Percentiles rank a stretch among this genome's conserved stretches.
These are phyloP conservation scores for Pissodes strobi DNA, from an alignment of 1,140 invertebrate genomes.

Conservation along the genomic window DNA sequence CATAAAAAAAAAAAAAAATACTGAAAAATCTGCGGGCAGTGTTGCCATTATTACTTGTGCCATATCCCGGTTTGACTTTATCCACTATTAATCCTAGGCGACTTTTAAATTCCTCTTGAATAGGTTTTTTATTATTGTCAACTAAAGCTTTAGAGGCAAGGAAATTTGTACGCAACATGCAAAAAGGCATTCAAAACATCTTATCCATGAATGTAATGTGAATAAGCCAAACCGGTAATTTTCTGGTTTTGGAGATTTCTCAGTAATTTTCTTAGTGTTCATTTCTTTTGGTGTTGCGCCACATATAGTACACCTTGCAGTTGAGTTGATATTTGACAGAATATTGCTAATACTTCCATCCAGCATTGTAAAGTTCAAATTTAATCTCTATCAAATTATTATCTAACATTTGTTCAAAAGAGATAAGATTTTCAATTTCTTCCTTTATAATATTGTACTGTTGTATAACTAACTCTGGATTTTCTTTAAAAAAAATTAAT, in stretches of 20 bases:
- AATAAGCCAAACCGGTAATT: slow-evolving; percentile 11
- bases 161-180: slow-evolving; percentile 11
- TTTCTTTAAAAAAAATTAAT: too few species aligned
- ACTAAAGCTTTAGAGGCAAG: slow-evolving; percentile 5
- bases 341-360: neutral
- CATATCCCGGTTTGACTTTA: too few species aligned
- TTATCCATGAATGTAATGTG: slow-evolving; percentile 17
- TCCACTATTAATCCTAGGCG: too few species aligned
- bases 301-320: neutral
- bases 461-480: too few species aligned
- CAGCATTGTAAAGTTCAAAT: too few species aligned
- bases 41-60: too few species aligned
- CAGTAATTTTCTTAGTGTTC: neutral
- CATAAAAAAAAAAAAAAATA: too few species aligned
- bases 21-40: too few species aligned
- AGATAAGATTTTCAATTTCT: too few species aligned
- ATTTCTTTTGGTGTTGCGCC: neutral
- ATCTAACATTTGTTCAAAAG: too few species aligned
- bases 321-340: neutral
- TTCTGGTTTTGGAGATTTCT: neutral
- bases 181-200: slow-evolving; percentile 17
- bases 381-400: too few species aligned
- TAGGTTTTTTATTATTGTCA: slow-evolving; percentile 8
- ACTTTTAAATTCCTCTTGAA: slow-evolving; percentile 31
- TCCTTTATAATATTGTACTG: too few species aligned